A percentile compares a stretch with the other conserved stretches of the same genome.
These are phyloP conservation scores for Stomorhina lunata DNA, from an alignment of 2,888 invertebrate species.

Conservation along the genomic window DNA sequence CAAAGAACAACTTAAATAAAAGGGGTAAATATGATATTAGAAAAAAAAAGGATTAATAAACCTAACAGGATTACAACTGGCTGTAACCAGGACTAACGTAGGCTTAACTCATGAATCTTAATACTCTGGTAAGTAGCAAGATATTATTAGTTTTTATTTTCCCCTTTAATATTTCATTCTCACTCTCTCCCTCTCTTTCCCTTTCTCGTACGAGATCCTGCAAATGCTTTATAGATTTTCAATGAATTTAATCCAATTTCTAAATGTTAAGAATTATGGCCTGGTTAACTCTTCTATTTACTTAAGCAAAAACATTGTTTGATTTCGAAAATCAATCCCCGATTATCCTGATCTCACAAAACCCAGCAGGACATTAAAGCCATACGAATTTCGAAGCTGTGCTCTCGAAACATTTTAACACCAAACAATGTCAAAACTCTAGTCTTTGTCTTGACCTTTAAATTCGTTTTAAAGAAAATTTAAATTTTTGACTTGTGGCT, in stretches of 20 bases:
- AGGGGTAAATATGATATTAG: background rate
- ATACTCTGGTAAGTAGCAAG: conserved; percentile 36
- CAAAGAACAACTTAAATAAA: background rate
- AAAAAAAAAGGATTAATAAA: conserved; percentile 7
- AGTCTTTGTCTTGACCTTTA: conserved; percentile 13
- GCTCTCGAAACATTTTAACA: conserved; percentile 25
- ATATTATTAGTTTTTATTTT: background rate
- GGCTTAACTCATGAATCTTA: conserved; percentile 37
- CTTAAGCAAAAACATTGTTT: conserved; percentile 40
- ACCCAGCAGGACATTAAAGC: background rate
- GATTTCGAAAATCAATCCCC: conserved; percentile 55
- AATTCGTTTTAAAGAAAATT: conserved; percentile 31
- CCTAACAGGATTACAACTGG: conserved; percentile 48
- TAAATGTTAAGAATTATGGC: background rate
- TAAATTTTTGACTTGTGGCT: conserved; percentile 64
- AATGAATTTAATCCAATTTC: conserved; percentile 57
- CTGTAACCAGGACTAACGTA: conserved; percentile 14
- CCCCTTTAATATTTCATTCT: background rate
- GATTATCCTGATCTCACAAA: conserved; percentile 39
- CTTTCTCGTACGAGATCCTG: background rate
- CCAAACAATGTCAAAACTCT: conserved; percentile 16
- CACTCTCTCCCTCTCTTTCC: background rate
- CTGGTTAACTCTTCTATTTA: too few relatives aligned
- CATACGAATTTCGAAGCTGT: background rate
- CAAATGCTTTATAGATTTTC: background rate